Evolutionary conservation across 2,888 invertebrate species (phyloP), one percentile per base, ranked within the genome.

Genomic region (Drosophila diplacantha): DNA sequence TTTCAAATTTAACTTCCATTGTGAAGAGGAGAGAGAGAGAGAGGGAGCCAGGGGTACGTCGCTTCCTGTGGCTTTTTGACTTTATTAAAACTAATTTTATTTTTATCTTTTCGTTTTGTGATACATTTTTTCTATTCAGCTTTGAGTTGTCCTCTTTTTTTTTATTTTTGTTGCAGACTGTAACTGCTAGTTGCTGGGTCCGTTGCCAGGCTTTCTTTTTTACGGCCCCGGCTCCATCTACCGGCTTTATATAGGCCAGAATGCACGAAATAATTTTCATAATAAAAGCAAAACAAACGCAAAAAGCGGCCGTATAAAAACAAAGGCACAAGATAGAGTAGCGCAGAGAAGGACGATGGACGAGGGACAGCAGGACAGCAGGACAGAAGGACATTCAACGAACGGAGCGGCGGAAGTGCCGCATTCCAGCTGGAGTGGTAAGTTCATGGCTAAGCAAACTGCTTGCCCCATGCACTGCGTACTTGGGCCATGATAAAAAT

Each of bases 81-180:
- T 81, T 81, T 81, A 81, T 81, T 83, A 71, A 65, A 81, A 72
- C 75, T 69, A 70, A 81, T 77, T 81, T 81, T 64, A 64, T 63
- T 69, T 77, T 60, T 66, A 63, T 58, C 66, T 63, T 61, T 64
- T 67, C 57, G 47, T 70, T 72, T 75, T 69, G 61, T 66, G 64
- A 63, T 56, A 69, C 49, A 59, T 60, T 51, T 56, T 59, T 51
- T 29, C 29, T 39, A 49, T 67, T 54, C 49, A 44, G 20, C 39
- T 44, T 44, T 52, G 18, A 29, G 26, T 34, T 32, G 56, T 59
- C 16, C 49, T 49, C 35, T 34, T 26, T 49, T 57, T 51, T 58
- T 51, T 16, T 24, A 8, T 46, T 26, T 54, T 32, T 20, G 18
- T 9, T 54, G 16, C 35, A 35, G 35, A 31, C 41, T 31, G 43